Percentiles rank a stretch among this genome's conserved stretches.
Evolutionary conservation across 2,113 vertebrate genomes (phyloP).

Genomic region (Mixornis gularis): DNA sequence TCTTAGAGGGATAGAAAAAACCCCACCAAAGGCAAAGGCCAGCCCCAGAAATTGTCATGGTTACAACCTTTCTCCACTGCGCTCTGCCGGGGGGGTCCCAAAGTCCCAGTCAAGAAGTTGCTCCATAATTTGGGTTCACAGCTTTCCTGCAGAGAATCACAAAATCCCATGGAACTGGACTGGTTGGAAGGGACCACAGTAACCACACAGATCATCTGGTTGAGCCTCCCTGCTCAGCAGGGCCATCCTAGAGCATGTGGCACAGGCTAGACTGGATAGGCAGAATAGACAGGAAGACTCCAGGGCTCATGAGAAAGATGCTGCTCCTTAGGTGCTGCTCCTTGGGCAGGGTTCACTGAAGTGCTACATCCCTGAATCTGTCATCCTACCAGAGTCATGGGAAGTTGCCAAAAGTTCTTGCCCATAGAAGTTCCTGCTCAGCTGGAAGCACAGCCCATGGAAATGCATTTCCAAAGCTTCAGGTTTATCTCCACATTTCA

Average conservation of each 20-base stretch:
- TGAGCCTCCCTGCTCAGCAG: not conserved
- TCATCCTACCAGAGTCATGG: not conserved
- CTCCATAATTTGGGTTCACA: not conserved
- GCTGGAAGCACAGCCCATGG: not conserved
- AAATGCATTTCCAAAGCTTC: not conserved
- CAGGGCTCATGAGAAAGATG: fast-evolving
- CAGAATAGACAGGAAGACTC: not conserved
- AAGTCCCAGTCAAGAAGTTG: not conserved
- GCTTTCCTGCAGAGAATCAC: not conserved
- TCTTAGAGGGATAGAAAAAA: not conserved
- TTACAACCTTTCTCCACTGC: not conserved
- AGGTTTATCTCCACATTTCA: not conserved
- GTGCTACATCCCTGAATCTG: not conserved
- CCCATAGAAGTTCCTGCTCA: fast-evolving
- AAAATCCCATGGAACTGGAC: not conserved
- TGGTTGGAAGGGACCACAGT: not conserved
- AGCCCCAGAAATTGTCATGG: not conserved
- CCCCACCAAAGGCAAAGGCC: not conserved
- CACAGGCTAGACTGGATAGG: not conserved
- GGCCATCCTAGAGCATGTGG: not conserved
- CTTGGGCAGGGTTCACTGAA: not conserved
- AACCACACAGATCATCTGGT: not conserved
- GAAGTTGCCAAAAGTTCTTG: not conserved
- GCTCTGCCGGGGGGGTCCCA: not conserved
- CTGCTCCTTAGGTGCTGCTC: not conserved